Percentiles rank a stretch among this genome's conserved stretches.
phyloP scores from a whole-genome alignment of 2,113 vertebrate species.

The Centropus unirufus region DNA sequence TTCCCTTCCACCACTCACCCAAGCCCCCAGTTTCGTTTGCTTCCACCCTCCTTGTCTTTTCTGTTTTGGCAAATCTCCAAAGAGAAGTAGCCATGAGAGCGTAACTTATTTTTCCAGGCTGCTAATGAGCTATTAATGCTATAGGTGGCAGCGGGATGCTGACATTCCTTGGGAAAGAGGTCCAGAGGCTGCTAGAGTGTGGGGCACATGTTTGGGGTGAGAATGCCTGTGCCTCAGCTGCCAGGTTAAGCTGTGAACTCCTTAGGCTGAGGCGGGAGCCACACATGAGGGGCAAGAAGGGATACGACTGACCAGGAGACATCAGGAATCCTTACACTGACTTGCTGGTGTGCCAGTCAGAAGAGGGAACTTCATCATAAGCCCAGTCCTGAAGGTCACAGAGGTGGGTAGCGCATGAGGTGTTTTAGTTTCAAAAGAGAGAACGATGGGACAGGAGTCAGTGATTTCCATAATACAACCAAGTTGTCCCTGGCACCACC shows the following conservation, averaged over 20 bases:
- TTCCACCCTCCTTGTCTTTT: constrained; percentile 42
- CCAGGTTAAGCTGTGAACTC: not conserved
- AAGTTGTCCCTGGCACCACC: not conserved
- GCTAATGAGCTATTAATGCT: constrained; percentile 67
- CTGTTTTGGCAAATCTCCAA: constrained; percentile 73
- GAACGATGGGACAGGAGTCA: not conserved
- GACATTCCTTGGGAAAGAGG: constrained; percentile 65
- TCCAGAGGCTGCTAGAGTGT: not conserved
- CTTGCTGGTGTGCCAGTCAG: accelerated
- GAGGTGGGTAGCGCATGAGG: not conserved
- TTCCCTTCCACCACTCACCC: not conserved
- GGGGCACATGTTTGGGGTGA: not conserved
- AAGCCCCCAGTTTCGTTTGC: not conserved
- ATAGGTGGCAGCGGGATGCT: constrained; percentile 31
- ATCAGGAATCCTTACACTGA: not conserved
- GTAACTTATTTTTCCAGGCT: constrained; percentile 51
- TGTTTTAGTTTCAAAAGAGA: not conserved
- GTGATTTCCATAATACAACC: not conserved
- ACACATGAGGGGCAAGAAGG: accelerated
- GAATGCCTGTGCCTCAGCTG: not conserved
- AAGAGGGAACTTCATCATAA: not conserved
- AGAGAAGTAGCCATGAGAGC: constrained; percentile 43
- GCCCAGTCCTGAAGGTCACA: not conserved
- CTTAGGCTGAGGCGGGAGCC: not conserved
- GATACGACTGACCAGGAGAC: not conserved